Conservation (phyloP, 2,888 invertebrate genomes). For the Apamea monoglypha region DNA sequence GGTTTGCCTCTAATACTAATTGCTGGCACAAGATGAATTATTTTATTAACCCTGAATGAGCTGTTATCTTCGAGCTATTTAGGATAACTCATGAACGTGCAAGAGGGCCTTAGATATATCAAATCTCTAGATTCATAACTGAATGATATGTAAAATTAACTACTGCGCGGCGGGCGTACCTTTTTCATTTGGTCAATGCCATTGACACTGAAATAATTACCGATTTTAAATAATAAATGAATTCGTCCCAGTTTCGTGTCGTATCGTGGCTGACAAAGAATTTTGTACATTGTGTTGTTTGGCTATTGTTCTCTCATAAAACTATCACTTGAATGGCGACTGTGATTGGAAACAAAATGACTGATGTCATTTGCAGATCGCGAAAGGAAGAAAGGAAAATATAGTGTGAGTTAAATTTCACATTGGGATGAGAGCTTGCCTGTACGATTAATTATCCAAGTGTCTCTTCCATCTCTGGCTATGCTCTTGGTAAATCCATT, state of each 20-base stretch:
- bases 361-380: constrained; percentile 17
- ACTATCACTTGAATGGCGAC: not conserved
- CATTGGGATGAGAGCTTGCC: not conserved
- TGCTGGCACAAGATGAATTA: not conserved
- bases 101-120: not conserved
- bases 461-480: not conserved
- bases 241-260: not conserved
- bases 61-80: not conserved
- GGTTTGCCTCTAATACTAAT: not conserved
- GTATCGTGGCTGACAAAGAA: not conserved
- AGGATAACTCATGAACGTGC: not conserved
- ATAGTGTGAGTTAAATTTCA: not conserved
- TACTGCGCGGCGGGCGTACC: not conserved
- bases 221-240: not conserved
- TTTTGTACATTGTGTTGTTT: not conserved
- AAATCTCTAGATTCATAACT: not conserved
- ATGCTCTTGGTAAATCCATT: not conserved
- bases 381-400: not conserved
- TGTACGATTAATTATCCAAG: not conserved
- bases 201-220: constrained; percentile 8
- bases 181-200: not conserved
- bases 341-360: constrained; percentile 12
- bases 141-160: not conserved
- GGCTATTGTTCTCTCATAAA: constrained; percentile 20
- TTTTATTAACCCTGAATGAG: not conserved